These are phyloP conservation scores for Gobionotothen gibberifrons DNA, from an alignment of 2,797 vertebrate genomes.

Conservation along the genomic window DNA sequence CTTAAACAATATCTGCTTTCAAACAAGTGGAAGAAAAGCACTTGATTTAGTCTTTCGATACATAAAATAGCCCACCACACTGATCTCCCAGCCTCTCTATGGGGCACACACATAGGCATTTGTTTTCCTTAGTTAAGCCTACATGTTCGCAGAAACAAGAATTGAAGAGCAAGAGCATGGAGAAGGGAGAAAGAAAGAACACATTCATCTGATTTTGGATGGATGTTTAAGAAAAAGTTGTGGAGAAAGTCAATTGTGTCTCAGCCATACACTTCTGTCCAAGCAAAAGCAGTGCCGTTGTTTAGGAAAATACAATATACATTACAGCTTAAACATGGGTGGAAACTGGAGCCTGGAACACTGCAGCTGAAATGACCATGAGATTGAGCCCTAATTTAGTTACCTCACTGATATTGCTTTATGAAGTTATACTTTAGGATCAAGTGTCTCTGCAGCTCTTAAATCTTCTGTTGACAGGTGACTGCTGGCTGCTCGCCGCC, in stretches of 20 bases:
- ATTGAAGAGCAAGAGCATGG: not conserved
- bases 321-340: not conserved
- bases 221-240: not conserved
- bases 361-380: not conserved
- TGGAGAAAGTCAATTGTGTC: conserved; percentile 2
- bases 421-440: not conserved
- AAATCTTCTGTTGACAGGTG: conserved; percentile 73
- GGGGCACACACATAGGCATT: not conserved
- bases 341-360: conserved; percentile 8
- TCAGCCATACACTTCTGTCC: not conserved
- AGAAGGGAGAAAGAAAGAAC: not conserved
- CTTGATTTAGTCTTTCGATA: no score
- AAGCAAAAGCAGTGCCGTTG: not conserved
- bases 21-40: not conserved
- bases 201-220: not conserved
- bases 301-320: not conserved
- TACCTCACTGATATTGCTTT: not conserved
- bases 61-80: no score
- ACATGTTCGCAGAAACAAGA: not conserved
- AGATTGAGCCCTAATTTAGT: not conserved
- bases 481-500: conserved; percentile 95
- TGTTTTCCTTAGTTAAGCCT: not conserved
- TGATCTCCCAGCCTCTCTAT: not conserved
- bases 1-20: conserved; percentile 26
- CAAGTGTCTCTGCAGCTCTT: conserved; percentile 30